Evolutionary conservation across 2,113 vertebrate species (phyloP), one percentile per base, ranked within the genome.

Genomic region (Nestor notabilis): DNA sequence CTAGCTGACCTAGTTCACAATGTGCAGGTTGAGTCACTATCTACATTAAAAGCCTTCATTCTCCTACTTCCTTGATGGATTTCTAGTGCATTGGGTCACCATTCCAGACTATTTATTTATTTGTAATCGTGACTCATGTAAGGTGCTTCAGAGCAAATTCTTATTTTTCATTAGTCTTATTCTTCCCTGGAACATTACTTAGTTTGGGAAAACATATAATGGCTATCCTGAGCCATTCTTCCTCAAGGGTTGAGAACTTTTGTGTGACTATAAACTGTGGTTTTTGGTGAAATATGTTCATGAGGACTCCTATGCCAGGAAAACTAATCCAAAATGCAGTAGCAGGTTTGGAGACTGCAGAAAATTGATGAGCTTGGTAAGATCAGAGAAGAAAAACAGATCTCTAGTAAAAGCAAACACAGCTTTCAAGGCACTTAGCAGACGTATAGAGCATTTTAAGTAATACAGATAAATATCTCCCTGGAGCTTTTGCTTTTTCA

Each of bases 1-100:
- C 87, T 97, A 58, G 81, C 66, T 96, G 96, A 95, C 92, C 96
- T 97, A 95, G 77, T 97, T 97, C 82, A 13, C 50, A 31, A 53
- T 79, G 37, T 77, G 77, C 35, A 17, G 11, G 8, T 91, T 76
- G 69, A 87, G 39, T 89, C 35, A 61, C 84, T 87, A 55, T 68
- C 76, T 83, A 56, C 7, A 3, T 66, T 84, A 89, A 82, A 83
- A 95, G 44, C 77, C 70, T 85, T 85, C 52, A 1, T 79, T 91
- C 89, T 92, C 24, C 76, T 83, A 3, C 37, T 39, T 76, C 35
- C 61, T n/a, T 65, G 77, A 39, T 90, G 81, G 52, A 33, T 95
- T 93, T 95, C 72, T 94, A 58, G 92, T 94, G 91, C 87, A 91
- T 65, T 91, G 83, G 89, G 85, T 93, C 90, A 96, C 79, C 28